Conservation (phyloP, 1,140 invertebrate species). For the Pogonomyrmex californicus region DNA sequence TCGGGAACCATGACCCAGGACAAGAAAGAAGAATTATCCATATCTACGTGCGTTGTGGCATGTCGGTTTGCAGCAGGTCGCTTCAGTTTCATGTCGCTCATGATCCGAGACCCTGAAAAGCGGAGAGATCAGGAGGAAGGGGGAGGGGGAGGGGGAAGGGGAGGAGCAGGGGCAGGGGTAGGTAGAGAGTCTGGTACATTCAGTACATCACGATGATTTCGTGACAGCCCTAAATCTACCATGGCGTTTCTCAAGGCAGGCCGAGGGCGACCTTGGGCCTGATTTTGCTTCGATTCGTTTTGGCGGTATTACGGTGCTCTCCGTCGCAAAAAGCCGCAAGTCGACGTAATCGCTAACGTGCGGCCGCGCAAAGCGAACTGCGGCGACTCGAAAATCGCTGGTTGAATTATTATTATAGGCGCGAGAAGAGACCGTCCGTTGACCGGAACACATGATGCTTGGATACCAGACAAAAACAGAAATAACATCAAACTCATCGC, state of each 20-base stretch:
- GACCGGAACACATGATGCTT: too few relatives aligned
- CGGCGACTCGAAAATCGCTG: not conserved
- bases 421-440: not conserved
- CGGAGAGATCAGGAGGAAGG: not conserved
- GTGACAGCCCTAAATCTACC: not conserved
- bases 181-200: not conserved
- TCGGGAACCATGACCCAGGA: conserved; percentile 31
- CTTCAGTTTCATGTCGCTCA: conserved; percentile 8
- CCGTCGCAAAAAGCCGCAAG: conserved; percentile 2
- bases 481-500: not conserved
- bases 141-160: too few relatives aligned
- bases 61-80: conserved; percentile 7
- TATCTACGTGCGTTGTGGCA: not conserved
- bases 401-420: not conserved
- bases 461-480: not conserved
- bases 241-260: conserved; percentile 4
- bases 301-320: not conserved
- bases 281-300: conserved; percentile 26
- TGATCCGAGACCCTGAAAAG: conserved; percentile 8
- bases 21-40: conserved; percentile 45
- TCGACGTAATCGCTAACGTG: not conserved
- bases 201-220: conserved; percentile 32
- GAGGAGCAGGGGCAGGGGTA: not conserved
- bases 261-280: not conserved
- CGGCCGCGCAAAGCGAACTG: not conserved